Evolutionary conservation across 2,888 invertebrate genomes (phyloP), one percentile per base, ranked within the genome.

Genomic region (Saturnia pavonia): DNA sequence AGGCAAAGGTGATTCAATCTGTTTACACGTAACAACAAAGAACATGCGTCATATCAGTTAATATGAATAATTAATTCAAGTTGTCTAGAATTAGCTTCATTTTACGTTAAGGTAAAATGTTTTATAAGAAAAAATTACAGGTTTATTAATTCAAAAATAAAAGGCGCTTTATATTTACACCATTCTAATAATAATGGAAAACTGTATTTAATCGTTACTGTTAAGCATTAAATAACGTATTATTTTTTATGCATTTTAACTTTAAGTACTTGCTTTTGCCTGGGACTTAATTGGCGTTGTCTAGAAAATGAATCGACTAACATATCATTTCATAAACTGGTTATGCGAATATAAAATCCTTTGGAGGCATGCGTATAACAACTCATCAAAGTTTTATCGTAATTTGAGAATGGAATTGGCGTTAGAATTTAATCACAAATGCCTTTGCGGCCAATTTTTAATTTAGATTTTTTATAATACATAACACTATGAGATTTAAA

Each of bases 1-100:
- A 66, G 67, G 74, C 76, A 74, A 77, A 76, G 14, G 65, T 85
- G 86, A 86, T 75, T 85, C 85, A 86, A 71, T 73, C 68, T 76
- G 71, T 76, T 84, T 80, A 40, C 40, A 67, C 70, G 75, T 72
- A n/a, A 67, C 72, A 74, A 72, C 67, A 69, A 72, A 72, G 67
- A 65, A 68, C 69, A 48, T 80, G 77, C 79, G 81, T 81, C 80
- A 80, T 77, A 76, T 72, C 48, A 57, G 67, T 70, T 69, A 69
- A 45, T 72, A 75, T 79, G 75, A 80, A 81, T 80, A 76, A 65
- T 78, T 78, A 74, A 80, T 60, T 6, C 25, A 27, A 60, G 25
- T 25, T 40, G 65, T 65, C n/a, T 65, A 65, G 65, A 65, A 65
- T 65, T 65, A n/a, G 3, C 22, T 65, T 40, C 34, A 19, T 65